phyloP scores from a whole-genome alignment of 2,797 vertebrate species.

The Syndactyla subalaris region DNA sequence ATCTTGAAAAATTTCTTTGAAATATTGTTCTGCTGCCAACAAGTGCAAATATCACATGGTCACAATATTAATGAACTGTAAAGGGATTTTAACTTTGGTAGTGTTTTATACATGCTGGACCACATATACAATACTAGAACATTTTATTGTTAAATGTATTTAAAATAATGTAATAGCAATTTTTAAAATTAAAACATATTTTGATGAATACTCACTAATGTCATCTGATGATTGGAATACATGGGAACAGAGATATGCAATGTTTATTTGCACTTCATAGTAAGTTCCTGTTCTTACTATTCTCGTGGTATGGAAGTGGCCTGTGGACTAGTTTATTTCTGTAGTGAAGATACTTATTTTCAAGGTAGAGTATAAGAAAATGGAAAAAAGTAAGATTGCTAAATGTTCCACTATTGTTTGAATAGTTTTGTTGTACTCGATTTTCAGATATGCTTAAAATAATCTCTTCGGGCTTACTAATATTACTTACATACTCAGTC shows the following conservation, averaged over 20 bases:
- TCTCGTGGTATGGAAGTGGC: not conserved
- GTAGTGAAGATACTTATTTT: not conserved
- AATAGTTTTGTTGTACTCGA: not conserved
- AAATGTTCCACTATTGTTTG: not conserved
- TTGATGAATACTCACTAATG: not conserved
- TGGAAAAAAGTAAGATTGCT: not conserved
- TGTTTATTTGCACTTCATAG: not conserved
- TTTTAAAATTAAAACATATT: not conserved
- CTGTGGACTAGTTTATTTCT: not conserved
- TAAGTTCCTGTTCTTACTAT: not conserved
- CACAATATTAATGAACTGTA: not conserved
- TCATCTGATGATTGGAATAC: not conserved
- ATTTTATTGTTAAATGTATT: not conserved
- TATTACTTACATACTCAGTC: not conserved
- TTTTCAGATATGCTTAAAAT: not conserved
- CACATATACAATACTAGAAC: not conserved
- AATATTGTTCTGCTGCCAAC: constrained; percentile 15
- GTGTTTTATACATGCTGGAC: not conserved
- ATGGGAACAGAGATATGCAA: not conserved
- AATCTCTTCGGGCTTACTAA: not conserved
- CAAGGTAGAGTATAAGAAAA: not conserved
- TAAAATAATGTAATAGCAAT: not conserved
- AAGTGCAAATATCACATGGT: not conserved
- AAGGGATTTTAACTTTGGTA: not conserved
- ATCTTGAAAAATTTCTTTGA: constrained; percentile 38